These are phyloP conservation scores for Scotopteryx bipunctaria DNA, from an alignment of 2,888 invertebrate species.

Conservation along the genomic window DNA sequence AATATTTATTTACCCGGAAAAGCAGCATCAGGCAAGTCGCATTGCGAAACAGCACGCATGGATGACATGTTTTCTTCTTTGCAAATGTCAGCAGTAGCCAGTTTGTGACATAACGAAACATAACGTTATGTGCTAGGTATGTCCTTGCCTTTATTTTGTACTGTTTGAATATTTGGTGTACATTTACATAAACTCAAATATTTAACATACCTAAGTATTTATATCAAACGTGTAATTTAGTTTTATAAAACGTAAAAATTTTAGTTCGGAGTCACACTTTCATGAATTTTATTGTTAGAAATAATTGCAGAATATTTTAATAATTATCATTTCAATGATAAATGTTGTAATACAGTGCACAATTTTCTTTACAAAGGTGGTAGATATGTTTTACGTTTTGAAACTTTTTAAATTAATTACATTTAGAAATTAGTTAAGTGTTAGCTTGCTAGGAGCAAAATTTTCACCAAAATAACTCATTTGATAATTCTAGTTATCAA, in stretches of 20 bases:
- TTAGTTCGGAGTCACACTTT: constrained; percentile 15
- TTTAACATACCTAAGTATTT: too few relatives aligned
- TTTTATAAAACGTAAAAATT: background rate
- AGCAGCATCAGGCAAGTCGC: constrained; percentile 3
- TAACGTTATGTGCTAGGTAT: constrained; percentile 31
- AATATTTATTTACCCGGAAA: constrained; percentile 25
- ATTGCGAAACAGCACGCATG: constrained; percentile 48
- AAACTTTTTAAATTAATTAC: too few relatives aligned
- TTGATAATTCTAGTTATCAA: too few relatives aligned
- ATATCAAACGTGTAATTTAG: too few relatives aligned
- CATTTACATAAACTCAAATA: too few relatives aligned
- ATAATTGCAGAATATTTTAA: background rate
- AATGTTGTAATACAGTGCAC: background rate
- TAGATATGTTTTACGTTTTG: background rate
- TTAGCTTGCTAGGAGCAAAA: too few relatives aligned
- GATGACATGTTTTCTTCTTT: constrained; percentile 48
- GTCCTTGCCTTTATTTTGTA: background rate
- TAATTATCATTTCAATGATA: background rate
- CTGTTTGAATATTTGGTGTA: too few relatives aligned
- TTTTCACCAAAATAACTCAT: too few relatives aligned
- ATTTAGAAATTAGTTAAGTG: too few relatives aligned
- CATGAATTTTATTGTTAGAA: constrained; percentile 8
- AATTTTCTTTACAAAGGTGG: background rate
- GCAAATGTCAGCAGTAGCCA: constrained; percentile 68
- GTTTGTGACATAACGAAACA: constrained; percentile 61